Evolutionary conservation across 2,797 vertebrate genomes (phyloP).

Genomic region (Neosalanx taihuensis): DNA sequence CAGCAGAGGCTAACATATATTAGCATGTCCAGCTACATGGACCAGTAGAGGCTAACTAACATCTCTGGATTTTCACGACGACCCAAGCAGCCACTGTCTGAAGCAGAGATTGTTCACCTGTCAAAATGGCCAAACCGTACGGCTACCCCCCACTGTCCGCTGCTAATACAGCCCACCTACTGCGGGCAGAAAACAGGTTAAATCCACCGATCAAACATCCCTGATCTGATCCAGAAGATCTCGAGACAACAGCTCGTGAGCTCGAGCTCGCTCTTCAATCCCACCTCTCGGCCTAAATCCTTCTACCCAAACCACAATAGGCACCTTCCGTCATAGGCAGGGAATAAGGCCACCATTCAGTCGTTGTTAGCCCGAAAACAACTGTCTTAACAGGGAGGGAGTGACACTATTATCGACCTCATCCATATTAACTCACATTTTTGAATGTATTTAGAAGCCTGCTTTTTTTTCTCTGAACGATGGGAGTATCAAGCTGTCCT

Average conservation of each 20-base stretch:
- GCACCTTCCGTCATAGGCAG: constrained; percentile 69
- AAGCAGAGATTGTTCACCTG: constrained; percentile 53
- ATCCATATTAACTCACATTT: constrained; percentile 71
- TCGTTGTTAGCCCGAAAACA: constrained; percentile 6
- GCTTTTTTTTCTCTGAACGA: constrained; percentile 73
- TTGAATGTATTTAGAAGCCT: constrained; percentile 66
- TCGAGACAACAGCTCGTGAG: background rate
- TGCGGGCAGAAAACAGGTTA: background rate
- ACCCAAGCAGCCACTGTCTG: constrained; percentile 1
- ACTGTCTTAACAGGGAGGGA: background rate
- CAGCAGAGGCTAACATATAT: too few relatives aligned
- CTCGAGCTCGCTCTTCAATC: constrained; percentile 43
- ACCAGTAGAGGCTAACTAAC: constrained; percentile 5
- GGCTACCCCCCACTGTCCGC: constrained; percentile 34
- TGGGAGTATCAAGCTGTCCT: constrained; percentile 75
- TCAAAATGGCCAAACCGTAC: constrained; percentile 61
- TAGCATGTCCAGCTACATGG: too few relatives aligned
- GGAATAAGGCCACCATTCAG: constrained; percentile 44
- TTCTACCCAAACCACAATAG: constrained; percentile 74
- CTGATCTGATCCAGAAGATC: background rate
- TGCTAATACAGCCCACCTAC: background rate
- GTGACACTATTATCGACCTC: constrained; percentile 34
- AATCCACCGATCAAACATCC: background rate
- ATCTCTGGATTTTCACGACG: constrained; percentile 34
- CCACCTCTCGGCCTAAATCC: constrained; percentile 70